Conservation (phyloP, 2,888 invertebrate genomes). For the Lycaena phlaeas region DNA sequence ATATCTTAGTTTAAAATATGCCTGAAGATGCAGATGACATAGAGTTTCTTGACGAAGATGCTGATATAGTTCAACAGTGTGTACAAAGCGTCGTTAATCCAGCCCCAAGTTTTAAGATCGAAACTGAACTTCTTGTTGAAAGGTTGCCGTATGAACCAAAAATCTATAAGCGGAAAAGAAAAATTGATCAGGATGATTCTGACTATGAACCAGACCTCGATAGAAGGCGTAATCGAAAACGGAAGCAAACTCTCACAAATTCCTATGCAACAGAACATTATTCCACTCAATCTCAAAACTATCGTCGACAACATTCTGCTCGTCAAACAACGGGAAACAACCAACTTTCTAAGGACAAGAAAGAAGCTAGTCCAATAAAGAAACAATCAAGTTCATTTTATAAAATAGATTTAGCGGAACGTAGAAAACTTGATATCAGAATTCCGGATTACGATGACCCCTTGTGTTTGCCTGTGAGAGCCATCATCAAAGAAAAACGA, state of each 20-base stretch:
- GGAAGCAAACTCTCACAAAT: conserved; percentile 18
- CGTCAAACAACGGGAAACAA: neutral
- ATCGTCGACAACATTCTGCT: neutral
- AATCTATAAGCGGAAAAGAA: conserved; percentile 18
- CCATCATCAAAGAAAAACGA: conserved; percentile 28
- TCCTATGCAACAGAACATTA: neutral
- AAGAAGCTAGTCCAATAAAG: neutral
- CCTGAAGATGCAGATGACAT: conserved; percentile 38
- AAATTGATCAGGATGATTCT: conserved; percentile 41
- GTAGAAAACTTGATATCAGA: conserved; percentile 34
- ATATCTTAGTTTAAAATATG: conserved; percentile 30
- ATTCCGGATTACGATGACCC: conserved; percentile 61
- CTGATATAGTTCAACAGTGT: conserved; percentile 54
- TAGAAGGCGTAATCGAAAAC: conserved; percentile 13
- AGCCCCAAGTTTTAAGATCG: conserved; percentile 11
- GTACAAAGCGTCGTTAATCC: conserved; percentile 28
- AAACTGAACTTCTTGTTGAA: conserved; percentile 31
- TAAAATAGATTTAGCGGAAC: conserved; percentile 7
- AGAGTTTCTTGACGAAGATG: conserved; percentile 64
- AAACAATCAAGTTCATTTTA: no score
- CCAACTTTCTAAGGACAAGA: neutral
- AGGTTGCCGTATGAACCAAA: conserved; percentile 23
- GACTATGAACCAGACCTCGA: conserved; percentile 51
- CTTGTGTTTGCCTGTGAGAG: conserved; percentile 50
- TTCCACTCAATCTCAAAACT: neutral